These are phyloP conservation scores for Acrobeloides nanus DNA, from an alignment of 2,888 invertebrate species.

Conservation along the genomic window DNA sequence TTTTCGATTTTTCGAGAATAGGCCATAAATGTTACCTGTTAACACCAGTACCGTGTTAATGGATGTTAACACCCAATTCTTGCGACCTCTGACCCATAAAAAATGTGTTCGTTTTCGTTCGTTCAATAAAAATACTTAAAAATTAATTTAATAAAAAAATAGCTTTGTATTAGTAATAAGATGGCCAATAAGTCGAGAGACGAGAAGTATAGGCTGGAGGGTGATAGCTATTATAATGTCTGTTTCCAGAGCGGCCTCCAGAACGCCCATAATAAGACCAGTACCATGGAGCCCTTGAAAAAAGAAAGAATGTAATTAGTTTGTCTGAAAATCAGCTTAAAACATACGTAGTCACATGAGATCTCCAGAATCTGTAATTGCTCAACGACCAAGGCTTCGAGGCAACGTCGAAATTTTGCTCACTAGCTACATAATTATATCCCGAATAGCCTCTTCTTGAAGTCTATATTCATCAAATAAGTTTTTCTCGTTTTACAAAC, in stretches of 20 bases:
- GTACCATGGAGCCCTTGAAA: slow-evolving; percentile 38
- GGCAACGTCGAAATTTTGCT: slow-evolving; percentile 43
- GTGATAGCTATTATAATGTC: slow-evolving; percentile 52
- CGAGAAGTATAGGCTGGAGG: slow-evolving; percentile 31
- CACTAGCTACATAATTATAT: slow-evolving; percentile 38
- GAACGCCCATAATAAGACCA: slow-evolving; percentile 31
- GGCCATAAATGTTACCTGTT: too few species aligned
- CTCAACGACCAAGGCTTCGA: slow-evolving; percentile 41
- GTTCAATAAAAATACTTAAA: too few species aligned
- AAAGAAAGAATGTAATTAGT: slow-evolving; percentile 4
- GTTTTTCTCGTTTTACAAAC: too few species aligned
- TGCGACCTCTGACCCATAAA: too few species aligned
- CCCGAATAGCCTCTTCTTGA: slow-evolving; percentile 39
- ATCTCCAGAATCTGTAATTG: slow-evolving; percentile 25
- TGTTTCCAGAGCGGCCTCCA: slow-evolving; percentile 33
- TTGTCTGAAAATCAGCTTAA: not conserved
- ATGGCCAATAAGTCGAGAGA: slow-evolving; percentile 32
- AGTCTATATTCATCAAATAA: too few species aligned
- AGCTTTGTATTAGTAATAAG: slow-evolving; percentile 33
- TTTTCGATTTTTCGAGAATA: too few species aligned
- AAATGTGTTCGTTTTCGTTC: too few species aligned
- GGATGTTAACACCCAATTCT: too few species aligned
- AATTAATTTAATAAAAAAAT: too few species aligned
- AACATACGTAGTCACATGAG: slow-evolving; percentile 26
- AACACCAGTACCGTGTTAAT: too few species aligned